Base-by-base conservation (phyloP, 2,797 vertebrate species). In the Setipinna tenuifilis region DNA sequence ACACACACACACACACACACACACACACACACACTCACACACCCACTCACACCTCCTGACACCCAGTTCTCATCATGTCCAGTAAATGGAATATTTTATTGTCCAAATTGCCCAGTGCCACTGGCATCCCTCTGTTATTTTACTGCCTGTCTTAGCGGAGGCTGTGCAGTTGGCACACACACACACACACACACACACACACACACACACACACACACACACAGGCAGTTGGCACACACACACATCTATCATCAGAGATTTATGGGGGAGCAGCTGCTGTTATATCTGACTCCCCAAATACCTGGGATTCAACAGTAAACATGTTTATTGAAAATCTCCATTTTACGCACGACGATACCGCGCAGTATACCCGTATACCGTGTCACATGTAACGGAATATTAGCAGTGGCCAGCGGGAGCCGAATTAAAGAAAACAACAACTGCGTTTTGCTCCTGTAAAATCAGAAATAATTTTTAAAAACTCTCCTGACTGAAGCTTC, bases 241-340 rank as follows among this genome's bases (percentile, higher is more conserved):
- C 88, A 88, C 89, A 85, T 78, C 88, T 88, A 88, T 89, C 6
- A 78, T 41, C 31, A n/a, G 35, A 83, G 88, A 93, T 93, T 92
- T 93, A 93, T 93, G 91, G 82, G 85, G 50, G 61, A 83, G 92
- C 93, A 94, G 93, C 93, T 94, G 93, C 88, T 90, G 86, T 75
- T 85, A 90, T 90, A 90, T 90, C 81, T 86, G 81, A 83, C 88
- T 58, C 89, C 88, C 88, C 85, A 88, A 90, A 90, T 87, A 89
- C 88, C 88, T 86, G 80, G 65, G 82, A 86, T 90, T 93, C 88
- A 87, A 89, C 89, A 89, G 90, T 91, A 89, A 93, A 93, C 87
- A 90, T 86, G 86, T 91, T 89, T 91, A 91, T 92, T 91, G 92
- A 89, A 83, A 91, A 90, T 90, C 86, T 85, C 87, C 86, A 90